A percentile compares a stretch with the other conserved stretches of the same genome.
Evolutionary conservation across 2,888 invertebrate genomes (phyloP).

Genomic region (Flexamia atlantica): DNA sequence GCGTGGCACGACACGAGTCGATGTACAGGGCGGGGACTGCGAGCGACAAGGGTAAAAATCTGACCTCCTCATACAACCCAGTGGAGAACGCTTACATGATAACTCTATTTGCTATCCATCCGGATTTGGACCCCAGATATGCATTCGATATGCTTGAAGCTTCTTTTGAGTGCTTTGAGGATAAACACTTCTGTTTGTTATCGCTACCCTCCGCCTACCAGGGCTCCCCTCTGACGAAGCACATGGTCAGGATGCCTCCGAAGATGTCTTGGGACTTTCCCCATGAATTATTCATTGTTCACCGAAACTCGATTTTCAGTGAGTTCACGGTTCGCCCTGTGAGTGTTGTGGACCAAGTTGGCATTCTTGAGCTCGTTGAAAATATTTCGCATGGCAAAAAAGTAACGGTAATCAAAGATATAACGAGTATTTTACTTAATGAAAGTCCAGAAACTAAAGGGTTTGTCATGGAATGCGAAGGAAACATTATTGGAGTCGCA

Average conservation of each 20-base stretch:
- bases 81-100: conserved; percentile 4
- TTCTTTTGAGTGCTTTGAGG: conserved; percentile 50
- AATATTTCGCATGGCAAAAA: neutral
- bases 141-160: conserved; percentile 54
- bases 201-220: conserved; percentile 43
- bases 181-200: conserved; percentile 49
- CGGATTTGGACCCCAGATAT: conserved; percentile 30
- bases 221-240: conserved; percentile 34
- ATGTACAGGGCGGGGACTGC: no score
- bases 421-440: neutral
- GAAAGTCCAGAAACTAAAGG: neutral
- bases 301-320: conserved; percentile 25
- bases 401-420: conserved; percentile 11
- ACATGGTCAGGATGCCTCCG: conserved; percentile 36
- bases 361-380: neutral
- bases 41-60: neutral
- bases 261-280: conserved; percentile 35
- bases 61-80: neutral
- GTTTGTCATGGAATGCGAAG: conserved; percentile 27
- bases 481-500: conserved; percentile 28
- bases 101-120: conserved; percentile 39
- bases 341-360: neutral
- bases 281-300: conserved; percentile 12
- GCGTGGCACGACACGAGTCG: neutral
- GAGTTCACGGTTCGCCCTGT: neutral